Evolutionary conservation across 2,113 vertebrate species (phyloP).

Genomic region (Steatornis caripensis): DNA sequence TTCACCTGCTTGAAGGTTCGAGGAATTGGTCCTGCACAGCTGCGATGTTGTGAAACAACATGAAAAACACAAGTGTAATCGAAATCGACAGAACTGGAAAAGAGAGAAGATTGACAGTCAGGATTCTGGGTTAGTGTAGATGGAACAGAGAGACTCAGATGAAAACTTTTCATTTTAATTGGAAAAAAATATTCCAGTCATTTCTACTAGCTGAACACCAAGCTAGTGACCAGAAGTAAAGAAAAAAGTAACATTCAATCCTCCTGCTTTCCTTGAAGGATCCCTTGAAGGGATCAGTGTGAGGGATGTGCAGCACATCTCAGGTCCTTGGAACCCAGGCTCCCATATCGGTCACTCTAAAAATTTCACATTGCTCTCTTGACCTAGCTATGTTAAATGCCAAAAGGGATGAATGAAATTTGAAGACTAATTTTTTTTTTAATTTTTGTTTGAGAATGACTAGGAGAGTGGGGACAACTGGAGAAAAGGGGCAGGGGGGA

Average conservation of each 20-base stretch:
- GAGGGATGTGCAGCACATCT: fast-evolving
- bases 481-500: too few species aligned
- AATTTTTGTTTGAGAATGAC: not conserved
- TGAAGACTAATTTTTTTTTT: not conserved
- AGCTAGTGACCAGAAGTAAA: not conserved
- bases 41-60: not conserved
- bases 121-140: not conserved
- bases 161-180: not conserved
- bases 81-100: not conserved
- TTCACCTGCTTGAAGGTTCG: not conserved
- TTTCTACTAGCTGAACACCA: not conserved
- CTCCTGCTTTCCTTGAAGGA: not conserved
- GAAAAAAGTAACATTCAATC: not conserved
- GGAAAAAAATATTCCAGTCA: not conserved
- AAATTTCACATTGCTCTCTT: not conserved
- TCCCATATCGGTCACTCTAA: not conserved
- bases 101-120: not conserved
- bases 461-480: not conserved
- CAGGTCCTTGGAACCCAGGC: not conserved
- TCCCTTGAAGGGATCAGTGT: not conserved
- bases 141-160: not conserved
- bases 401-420: not conserved
- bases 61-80: not conserved
- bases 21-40: not conserved
- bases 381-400: not conserved